A percentile compares a stretch with the other conserved stretches of the same genome.
These are phyloP conservation scores for Zootermopsis nevadensis DNA, from an alignment of 2,888 invertebrate genomes.

Conservation along the genomic window DNA sequence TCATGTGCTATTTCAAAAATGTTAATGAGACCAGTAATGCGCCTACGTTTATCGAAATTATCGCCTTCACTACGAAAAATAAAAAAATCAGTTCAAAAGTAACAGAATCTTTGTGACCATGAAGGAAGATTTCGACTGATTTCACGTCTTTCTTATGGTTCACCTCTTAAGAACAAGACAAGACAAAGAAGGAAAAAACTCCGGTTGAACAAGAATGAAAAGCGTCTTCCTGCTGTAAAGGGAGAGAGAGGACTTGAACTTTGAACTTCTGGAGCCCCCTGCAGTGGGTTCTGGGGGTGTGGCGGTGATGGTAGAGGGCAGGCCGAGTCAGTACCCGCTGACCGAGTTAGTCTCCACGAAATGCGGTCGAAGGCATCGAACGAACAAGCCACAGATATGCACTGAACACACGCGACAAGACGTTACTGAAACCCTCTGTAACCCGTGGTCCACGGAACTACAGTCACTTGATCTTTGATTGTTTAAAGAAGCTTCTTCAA, in stretches of 20 bases:
- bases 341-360: slow-evolving; percentile 7
- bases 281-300: slow-evolving; percentile 8
- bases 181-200: background rate
- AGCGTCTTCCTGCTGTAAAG: background rate
- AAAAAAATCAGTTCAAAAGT: background rate
- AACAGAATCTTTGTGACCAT: background rate
- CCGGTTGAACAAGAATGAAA: slow-evolving; percentile 15
- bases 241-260: background rate
- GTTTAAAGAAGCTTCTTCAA: too few relatives aligned
- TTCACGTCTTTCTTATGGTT: slow-evolving; percentile 11
- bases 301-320: slow-evolving; percentile 22
- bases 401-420: background rate
- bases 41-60: background rate
- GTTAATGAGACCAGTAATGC: background rate
- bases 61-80: background rate
- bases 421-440: background rate
- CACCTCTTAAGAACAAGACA: background rate
- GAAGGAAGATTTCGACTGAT: slow-evolving; percentile 15
- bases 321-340: background rate
- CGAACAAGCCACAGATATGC: background rate
- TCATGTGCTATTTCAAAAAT: slow-evolving; percentile 9
- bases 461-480: too few relatives aligned
- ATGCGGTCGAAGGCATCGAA: background rate
- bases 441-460: background rate
- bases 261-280: slow-evolving; percentile 20